Evolutionary conservation across 2,113 vertebrate genomes (phyloP), one percentile per base, ranked within the genome.

Genomic region (Lucifuga dentata): DNA sequence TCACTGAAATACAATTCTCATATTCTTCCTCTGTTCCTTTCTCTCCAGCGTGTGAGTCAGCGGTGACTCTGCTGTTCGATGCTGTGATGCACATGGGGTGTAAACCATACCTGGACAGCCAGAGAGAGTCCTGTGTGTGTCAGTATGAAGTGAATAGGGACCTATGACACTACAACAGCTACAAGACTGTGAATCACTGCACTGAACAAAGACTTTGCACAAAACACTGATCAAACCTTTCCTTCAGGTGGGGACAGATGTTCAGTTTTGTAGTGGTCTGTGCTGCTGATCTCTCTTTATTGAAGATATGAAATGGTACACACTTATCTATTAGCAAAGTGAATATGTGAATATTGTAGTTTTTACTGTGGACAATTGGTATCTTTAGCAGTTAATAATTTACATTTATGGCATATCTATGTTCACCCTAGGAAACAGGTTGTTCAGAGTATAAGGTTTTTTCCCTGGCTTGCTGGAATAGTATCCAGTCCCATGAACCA

Each of bases 41-140:
- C 46, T 78, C 12, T 70, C 45, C 93, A 99, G 96, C 96, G 0
- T 99, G 98, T 80, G 95, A 99, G 76, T 94, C 95, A 2, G 86
- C 96, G 0, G 95, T 98, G 78, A 95, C 92, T 15, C 90, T 99
- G 72, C 77, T 99, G 62, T 98, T 98, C 52, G 96, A 98, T 68
- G 93, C 95, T 0, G 95, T 99, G 8, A 96, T 98, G 88, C 97
- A 98, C 68, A 67, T 99, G 79, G 98, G 98, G 66, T 99, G 97
- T 74, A 98, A 98, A 49, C 98, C 98, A 0, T 99, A 97, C 88
- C 90, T 99, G 93, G 98, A 99, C 69, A 96, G 97, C 72, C 98
- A 99, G 78, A 92, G 96, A 53, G 94, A 94, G 1, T 95, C 96
- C 0, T 99, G 98, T 15, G 87, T 92, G 67, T 99, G 98, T 79